phyloP scores from a whole-genome alignment of 2,797 vertebrate species.

The Bovichtus diacanthus region DNA sequence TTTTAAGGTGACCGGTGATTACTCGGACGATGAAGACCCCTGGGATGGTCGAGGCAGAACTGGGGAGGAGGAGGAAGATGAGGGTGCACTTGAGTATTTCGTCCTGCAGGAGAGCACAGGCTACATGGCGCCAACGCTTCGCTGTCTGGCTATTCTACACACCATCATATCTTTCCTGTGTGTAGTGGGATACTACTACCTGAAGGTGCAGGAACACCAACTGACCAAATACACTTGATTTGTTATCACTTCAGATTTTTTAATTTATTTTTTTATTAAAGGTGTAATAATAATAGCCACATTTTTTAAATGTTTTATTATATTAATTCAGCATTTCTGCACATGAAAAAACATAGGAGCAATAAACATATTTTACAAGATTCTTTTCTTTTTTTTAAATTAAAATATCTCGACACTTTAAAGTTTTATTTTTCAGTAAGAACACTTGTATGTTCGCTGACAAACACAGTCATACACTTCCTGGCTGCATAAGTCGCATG shows the following conservation, averaged over 20 bases:
- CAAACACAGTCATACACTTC: not conserved
- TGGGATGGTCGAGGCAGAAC: slow-evolving; percentile 90
- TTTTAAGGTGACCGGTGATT: slow-evolving; percentile 94
- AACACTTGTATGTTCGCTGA: fast-evolving
- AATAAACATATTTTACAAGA: not conserved
- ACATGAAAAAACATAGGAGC: not conserved
- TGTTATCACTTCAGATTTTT: not conserved
- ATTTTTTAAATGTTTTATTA: not conserved
- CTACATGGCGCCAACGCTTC: slow-evolving; percentile 96
- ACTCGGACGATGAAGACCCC: slow-evolving; percentile 89
- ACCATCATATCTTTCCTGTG: slow-evolving; percentile 97
- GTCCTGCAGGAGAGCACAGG: slow-evolving; percentile 98
- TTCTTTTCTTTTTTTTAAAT: not conserved
- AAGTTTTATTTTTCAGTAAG: not conserved
- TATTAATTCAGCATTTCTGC: not conserved
- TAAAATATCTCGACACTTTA: not conserved
- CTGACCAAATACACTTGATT: not conserved
- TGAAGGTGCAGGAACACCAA: slow-evolving; percentile 86
- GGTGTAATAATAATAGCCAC: not conserved
- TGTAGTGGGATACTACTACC: slow-evolving; percentile 96
- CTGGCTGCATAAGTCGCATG: not conserved
- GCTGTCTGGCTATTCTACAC: slow-evolving; percentile 93
- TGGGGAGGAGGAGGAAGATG: slow-evolving; percentile 90
- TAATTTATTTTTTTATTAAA: not conserved
- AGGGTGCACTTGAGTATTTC: slow-evolving; percentile 95